Evolutionary conservation across 2,113 vertebrate genomes (phyloP), one percentile per base, ranked within the genome.

Genomic region (Rostratula benghalensis): DNA sequence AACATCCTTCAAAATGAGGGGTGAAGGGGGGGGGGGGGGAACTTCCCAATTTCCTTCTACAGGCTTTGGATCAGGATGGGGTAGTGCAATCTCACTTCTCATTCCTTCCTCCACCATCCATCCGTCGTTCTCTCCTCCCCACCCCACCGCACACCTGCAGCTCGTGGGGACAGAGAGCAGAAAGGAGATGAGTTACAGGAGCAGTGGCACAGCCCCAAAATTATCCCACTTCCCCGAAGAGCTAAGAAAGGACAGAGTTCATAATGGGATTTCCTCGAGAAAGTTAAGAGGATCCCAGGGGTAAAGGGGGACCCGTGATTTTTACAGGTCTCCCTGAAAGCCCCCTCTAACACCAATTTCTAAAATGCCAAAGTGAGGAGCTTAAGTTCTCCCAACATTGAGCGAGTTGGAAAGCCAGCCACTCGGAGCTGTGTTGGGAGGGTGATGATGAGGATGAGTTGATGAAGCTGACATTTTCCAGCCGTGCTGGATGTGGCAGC

Each of bases 351-450:
- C 4, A 35, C 11, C 4, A 22, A 63, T 67, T 61, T 41, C 7
- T 56, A 0, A 69, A 77, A 4, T 37, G 12, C 19, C 5, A 8
- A 31, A 65, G 23, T 60, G 23, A n/a, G 16, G 31, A 64, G 30
- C 9, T 3, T 48, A 35, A 63, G 3, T 41, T 63, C 23, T 51
- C 33, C 12, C 23, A 61, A 46, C 65, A 85, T 1, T 1, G 3
- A 53, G 28, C 13, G 15, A 33, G 0, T 0, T 23, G 8, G 23
- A 69, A 86, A 94, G 9, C 5, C 43, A 61, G 4, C 6, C 6
- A 35, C 31, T 35, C 67, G n/a, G 35, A 83, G 51, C 24, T 74
- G 45, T 57, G 7, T 56, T 1, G 1, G n/a, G 18, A 93, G 30
- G 2, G 1, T 37, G 12, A 37, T 0, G 3, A 68, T 41, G 22